Evolutionary conservation across 2,113 vertebrate species (phyloP), one percentile per base, ranked within the genome.

Genomic region (Sorex fumeus): DNA sequence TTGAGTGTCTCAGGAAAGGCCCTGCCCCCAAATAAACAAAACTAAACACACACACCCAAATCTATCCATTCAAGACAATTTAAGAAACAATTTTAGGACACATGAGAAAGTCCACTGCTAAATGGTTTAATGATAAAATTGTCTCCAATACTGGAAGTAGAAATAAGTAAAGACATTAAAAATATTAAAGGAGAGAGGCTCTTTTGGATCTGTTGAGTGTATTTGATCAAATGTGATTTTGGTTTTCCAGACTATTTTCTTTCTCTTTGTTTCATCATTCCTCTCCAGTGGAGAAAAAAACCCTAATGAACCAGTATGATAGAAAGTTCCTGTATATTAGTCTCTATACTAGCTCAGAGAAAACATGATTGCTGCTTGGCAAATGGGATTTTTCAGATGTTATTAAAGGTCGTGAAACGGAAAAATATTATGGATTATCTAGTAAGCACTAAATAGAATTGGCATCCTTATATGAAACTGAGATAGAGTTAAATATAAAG

Each of bases 101-200:
- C 5, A 1, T 28, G 16, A 27, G 6, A 81, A 91, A 87, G 87
- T 45, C 28, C 62, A 25, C 10, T 62, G 7, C 34, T 87, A 66
- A 70, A 85, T 25, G 16, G 1, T n/a, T n/a, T 66, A 0, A 43
- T 34, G 9, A 40, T 67, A 85, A 50, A 50, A 5, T 3, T 66
- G 43, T 2, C 28, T 88, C 30, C 36, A 64, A 88, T 67, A 47
- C 4, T 43, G 0, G 2, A 94, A 34, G 9, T 43, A 23, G 74
- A 88, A 93, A 87, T 50, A 47, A 45, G 6, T 82, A 60, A 70
- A 16, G n/a, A 67, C 64, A 75, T 23, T 88, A 27, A 30, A 43
- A 66, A 72, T 71, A 40, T 19, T 1, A 13, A 60, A 45, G 6
- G 6, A 30, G 27, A 77, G 8, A 36, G 36, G 1, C 25, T 21